Evolutionary conservation across 2,113 vertebrate species (phyloP).

Genomic region (Eurypyga helias): DNA sequence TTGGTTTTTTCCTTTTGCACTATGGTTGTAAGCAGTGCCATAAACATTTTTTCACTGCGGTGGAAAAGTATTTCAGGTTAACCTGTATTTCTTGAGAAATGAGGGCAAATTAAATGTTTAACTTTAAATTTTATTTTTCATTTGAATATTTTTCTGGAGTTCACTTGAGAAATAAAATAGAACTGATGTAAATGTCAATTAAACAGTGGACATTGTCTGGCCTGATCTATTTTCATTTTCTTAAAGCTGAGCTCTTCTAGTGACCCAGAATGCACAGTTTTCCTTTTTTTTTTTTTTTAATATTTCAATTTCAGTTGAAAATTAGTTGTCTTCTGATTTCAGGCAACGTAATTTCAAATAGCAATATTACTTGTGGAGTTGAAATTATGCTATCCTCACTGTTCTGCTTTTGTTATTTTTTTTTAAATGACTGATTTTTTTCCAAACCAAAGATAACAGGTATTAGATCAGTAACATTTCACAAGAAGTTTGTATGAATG

Average conservation of each 20-base stretch:
- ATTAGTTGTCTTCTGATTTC: neutral
- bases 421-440: neutral
- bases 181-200: neutral
- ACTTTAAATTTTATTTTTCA: neutral
- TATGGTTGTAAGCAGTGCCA: neutral
- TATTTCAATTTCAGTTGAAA: neutral
- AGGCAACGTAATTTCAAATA: neutral
- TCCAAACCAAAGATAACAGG: neutral
- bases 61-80: neutral
- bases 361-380: neutral
- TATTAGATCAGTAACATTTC: neutral
- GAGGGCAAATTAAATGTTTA: neutral
- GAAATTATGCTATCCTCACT: neutral
- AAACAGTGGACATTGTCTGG: neutral
- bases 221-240: neutral
- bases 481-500: neutral
- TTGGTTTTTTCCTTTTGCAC: neutral
- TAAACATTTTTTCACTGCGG: neutral
- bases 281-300: neutral
- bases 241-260: neutral
- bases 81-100: neutral
- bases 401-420: neutral
- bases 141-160: neutral
- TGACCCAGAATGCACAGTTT: neutral
- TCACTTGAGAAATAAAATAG: neutral